Evolutionary conservation across 2,888 invertebrate genomes (phyloP).

Genomic region (Cotesia congregata): DNA sequence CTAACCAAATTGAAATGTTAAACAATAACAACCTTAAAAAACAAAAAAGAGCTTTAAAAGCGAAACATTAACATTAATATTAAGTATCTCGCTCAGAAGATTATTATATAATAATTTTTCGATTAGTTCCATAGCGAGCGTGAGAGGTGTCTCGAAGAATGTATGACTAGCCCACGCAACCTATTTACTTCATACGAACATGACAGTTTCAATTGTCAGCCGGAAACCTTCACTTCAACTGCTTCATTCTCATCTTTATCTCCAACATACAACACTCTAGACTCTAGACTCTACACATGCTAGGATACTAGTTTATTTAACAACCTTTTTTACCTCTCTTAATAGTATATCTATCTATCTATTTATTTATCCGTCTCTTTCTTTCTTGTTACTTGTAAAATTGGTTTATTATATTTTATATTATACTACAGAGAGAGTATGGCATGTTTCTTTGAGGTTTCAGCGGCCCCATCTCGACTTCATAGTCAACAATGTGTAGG

Average conservation of each 20-base stretch:
- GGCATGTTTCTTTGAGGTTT: constrained; percentile 6
- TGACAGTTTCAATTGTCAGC: constrained; percentile 42
- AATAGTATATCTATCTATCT: constrained; percentile 15
- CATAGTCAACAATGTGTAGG: background rate
- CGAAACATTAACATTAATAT: background rate
- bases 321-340: constrained; percentile 8
- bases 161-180: constrained; percentile 44
- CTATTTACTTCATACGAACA: constrained; percentile 45
- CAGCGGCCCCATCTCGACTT: background rate
- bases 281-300: background rate
- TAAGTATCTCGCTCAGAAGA: constrained; percentile 25
- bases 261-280: background rate
- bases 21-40: constrained; percentile 14
- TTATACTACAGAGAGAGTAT: constrained; percentile 32
- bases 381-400: constrained; percentile 25
- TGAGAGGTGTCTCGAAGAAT: constrained; percentile 38
- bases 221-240: constrained; percentile 38
- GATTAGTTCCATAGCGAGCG: constrained; percentile 27
- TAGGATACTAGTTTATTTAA: background rate
- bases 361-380: constrained; percentile 17
- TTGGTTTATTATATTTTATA: constrained; percentile 31
- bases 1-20: background rate
- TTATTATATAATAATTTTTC: constrained; percentile 29
- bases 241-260: constrained; percentile 25
- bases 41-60: constrained; percentile 7